Percentiles rank a stretch among this genome's conserved stretches.
These are phyloP conservation scores for Polyergus mexicanus DNA, from an alignment of 1,140 invertebrate genomes.

Conservation along the genomic window DNA sequence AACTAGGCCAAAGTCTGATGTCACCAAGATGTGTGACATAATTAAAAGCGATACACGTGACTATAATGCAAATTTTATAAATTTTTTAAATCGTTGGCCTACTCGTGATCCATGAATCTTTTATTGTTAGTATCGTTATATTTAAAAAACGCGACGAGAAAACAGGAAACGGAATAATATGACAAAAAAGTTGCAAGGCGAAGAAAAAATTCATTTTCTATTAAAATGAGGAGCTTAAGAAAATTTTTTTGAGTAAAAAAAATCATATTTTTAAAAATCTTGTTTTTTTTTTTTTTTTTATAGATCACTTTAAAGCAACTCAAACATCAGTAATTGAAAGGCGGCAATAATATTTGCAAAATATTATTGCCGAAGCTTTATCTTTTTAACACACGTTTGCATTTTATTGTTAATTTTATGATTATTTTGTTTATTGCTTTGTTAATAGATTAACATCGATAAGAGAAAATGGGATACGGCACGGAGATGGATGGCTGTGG, in stretches of 20 bases:
- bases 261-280: background rate
- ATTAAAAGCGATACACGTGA: slow-evolving; percentile 49
- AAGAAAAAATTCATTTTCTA: background rate
- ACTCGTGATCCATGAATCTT: background rate
- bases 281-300: background rate
- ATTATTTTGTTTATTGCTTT: background rate
- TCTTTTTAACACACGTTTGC: background rate
- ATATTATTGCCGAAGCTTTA: background rate
- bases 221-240: background rate
- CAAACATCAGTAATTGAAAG: background rate
- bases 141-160: background rate
- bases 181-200: background rate
- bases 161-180: background rate
- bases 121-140: background rate
- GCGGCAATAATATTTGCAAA: background rate
- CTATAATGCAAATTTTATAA: slow-evolving; percentile 20
- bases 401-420: background rate
- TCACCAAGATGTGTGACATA: slow-evolving; percentile 29
- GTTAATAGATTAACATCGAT: slow-evolving; percentile 32
- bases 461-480: slow-evolving; percentile 89
- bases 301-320: background rate
- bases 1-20: slow-evolving; percentile 49
- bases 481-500: slow-evolving; percentile 93
- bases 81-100: slow-evolving; percentile 15
- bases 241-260: background rate